phyloP scores from a whole-genome alignment of 2,888 invertebrate species.

The Hirtodrosophila trivittata region DNA sequence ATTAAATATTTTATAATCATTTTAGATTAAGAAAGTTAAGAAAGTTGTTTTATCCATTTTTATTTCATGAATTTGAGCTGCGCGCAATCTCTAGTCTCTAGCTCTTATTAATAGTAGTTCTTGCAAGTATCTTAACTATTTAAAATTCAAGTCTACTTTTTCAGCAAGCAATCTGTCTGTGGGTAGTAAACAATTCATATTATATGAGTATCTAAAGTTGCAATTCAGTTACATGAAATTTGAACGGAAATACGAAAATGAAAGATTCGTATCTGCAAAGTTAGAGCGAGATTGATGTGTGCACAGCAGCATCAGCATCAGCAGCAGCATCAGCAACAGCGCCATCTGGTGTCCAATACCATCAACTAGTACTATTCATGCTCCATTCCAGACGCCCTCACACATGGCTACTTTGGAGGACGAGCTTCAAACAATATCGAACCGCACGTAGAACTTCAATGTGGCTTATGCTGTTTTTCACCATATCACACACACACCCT shows the following conservation, averaged over 20 bases:
- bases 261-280: constrained; percentile 74
- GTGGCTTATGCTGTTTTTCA: constrained; percentile 33
- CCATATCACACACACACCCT: not conserved
- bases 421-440: constrained; percentile 45
- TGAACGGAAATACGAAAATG: constrained; percentile 76
- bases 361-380: not conserved
- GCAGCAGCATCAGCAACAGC: constrained; percentile 21
- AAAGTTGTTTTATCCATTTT: too few relatives aligned
- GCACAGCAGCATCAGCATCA: constrained; percentile 42
- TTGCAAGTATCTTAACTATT: too few relatives aligned
- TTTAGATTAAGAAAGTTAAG: too few relatives aligned
- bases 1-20: too few relatives aligned
- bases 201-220: constrained; percentile 46
- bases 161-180: constrained; percentile 37
- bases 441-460: constrained; percentile 68
- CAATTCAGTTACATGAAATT: constrained; percentile 70
- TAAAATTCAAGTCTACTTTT: too few relatives aligned
- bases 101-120: too few relatives aligned
- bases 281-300: constrained; percentile 74
- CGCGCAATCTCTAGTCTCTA: too few relatives aligned
- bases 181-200: constrained; percentile 12
- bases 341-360: constrained; percentile 17
- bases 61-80: too few relatives aligned
- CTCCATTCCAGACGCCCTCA: too few relatives aligned
- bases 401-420: constrained; percentile 22